phyloP scores from a whole-genome alignment of 2,888 invertebrate genomes.

The Clanis bilineata region DNA sequence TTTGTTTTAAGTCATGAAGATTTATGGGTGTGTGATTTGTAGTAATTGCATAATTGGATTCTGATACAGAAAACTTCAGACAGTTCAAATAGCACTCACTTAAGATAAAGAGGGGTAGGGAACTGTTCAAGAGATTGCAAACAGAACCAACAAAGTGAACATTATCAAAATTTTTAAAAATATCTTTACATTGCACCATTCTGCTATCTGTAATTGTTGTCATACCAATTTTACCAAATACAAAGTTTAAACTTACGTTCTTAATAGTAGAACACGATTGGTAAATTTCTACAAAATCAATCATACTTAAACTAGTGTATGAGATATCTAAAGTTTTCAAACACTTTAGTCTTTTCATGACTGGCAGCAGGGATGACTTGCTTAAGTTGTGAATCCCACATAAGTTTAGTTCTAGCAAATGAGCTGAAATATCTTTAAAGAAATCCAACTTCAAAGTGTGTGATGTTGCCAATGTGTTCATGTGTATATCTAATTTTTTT shows the following conservation, averaged over 20 bases:
- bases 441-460: constrained; percentile 49
- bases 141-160: constrained; percentile 58
- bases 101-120: constrained; percentile 42
- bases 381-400: constrained; percentile 53
- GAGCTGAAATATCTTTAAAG: constrained; percentile 50
- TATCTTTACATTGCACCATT: constrained; percentile 44
- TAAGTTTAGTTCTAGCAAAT: constrained; percentile 53
- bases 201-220: constrained; percentile 27
- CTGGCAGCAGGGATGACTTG: constrained; percentile 46
- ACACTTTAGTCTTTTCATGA: constrained; percentile 47
- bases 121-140: constrained; percentile 43
- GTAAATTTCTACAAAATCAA: constrained; percentile 55
- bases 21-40: constrained; percentile 2
- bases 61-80: constrained; percentile 48
- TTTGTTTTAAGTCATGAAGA: not conserved
- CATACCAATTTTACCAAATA: constrained; percentile 37
- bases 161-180: constrained; percentile 56
- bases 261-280: constrained; percentile 55
- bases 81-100: constrained; percentile 42
- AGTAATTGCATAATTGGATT: constrained; percentile 29
- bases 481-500: constrained; percentile 48
- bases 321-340: constrained; percentile 58
- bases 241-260: constrained; percentile 55
- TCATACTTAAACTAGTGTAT: constrained; percentile 55
- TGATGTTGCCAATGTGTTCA: constrained; percentile 49